Evolutionary conservation across 2,888 invertebrate genomes (phyloP).

Genomic region (Caenorhabditis sulstoni): DNA sequence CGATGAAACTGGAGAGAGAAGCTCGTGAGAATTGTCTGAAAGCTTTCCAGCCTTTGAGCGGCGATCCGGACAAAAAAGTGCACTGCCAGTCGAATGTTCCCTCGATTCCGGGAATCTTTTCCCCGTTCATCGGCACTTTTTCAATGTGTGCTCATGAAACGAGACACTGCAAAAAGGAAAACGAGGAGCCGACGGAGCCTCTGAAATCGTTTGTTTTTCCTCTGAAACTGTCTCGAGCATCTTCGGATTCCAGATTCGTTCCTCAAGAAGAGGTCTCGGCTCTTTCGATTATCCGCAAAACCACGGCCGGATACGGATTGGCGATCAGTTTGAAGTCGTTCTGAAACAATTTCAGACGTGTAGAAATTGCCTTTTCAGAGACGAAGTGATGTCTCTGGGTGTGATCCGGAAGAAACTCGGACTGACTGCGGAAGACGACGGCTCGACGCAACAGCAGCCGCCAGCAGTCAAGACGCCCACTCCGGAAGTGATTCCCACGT

Average conservation of each 20-base stretch:
- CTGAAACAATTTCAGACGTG: too few relatives aligned
- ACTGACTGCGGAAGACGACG: neutral
- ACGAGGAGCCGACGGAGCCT: neutral
- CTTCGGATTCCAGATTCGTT: constrained; percentile 3
- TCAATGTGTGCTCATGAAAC: constrained; percentile 44
- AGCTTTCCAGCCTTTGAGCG: constrained; percentile 15
- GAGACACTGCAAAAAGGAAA: constrained; percentile 16
- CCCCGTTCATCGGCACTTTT: constrained; percentile 1
- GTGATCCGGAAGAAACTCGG: constrained; percentile 35
- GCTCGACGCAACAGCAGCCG: neutral
- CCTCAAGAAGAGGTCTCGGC: constrained; percentile 12
- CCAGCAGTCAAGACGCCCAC: neutral
- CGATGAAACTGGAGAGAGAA: constrained; percentile 20
- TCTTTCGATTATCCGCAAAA: constrained; percentile 22
- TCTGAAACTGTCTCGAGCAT: neutral
- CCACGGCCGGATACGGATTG: constrained; percentile 28
- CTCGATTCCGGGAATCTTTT: neutral
- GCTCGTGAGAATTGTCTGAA: constrained; percentile 1
- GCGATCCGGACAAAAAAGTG: constrained; percentile 26
- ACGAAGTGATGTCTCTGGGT: constrained; percentile 25
- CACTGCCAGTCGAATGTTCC: constrained; percentile 30
- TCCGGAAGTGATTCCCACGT: neutral
- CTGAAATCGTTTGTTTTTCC: constrained; percentile 6
- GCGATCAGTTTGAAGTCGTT: constrained; percentile 43
- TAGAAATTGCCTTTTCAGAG: constrained; percentile 21